Percentiles rank a stretch among this genome's conserved stretches.
Conservation (phyloP, 2,888 invertebrate species). For the Drosophila histrio region DNA sequence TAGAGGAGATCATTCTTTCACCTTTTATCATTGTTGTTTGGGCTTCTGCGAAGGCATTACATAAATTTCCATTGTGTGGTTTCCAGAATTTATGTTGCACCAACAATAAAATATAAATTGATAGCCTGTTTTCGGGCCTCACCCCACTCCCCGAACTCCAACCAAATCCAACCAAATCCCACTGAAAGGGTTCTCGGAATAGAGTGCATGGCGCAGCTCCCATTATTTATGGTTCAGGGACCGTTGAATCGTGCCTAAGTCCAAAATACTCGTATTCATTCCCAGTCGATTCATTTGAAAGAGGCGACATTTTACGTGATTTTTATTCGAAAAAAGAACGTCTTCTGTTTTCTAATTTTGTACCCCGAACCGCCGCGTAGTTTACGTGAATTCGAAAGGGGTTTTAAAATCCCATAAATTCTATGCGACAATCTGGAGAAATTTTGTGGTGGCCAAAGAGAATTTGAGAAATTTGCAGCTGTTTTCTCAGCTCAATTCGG, state of each 20-base stretch:
- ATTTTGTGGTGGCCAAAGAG: slow-evolving; percentile 55
- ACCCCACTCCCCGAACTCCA: neutral
- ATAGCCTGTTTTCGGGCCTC: slow-evolving; percentile 44
- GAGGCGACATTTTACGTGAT: slow-evolving; percentile 76
- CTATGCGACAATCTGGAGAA: slow-evolving; percentile 31
- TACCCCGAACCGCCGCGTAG: slow-evolving; percentile 47
- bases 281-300: slow-evolving; percentile 69
- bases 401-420: slow-evolving; percentile 74
- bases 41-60: slow-evolving; percentile 72
- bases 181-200: slow-evolving; percentile 68
- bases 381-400: slow-evolving; percentile 54
- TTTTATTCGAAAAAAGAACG: slow-evolving; percentile 68
- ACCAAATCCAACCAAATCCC: neutral
- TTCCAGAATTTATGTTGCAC: slow-evolving; percentile 66
- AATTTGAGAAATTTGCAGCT: slow-evolving; percentile 67
- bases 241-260: slow-evolving; percentile 72
- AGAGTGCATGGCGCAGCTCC: slow-evolving; percentile 46
- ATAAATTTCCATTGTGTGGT: slow-evolving; percentile 71
- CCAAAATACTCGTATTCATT: slow-evolving; percentile 55
- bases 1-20: slow-evolving; percentile 25
- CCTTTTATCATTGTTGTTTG: slow-evolving; percentile 30
- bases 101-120: slow-evolving; percentile 53
- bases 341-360: slow-evolving; percentile 61
- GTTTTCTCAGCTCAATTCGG: slow-evolving; percentile 40
- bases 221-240: slow-evolving; percentile 69